A percentile compares a stretch with the other conserved stretches of the same genome.
These are phyloP conservation scores for Verasper variegatus DNA, from an alignment of 2,113 vertebrate species.

Conservation along the genomic window DNA sequence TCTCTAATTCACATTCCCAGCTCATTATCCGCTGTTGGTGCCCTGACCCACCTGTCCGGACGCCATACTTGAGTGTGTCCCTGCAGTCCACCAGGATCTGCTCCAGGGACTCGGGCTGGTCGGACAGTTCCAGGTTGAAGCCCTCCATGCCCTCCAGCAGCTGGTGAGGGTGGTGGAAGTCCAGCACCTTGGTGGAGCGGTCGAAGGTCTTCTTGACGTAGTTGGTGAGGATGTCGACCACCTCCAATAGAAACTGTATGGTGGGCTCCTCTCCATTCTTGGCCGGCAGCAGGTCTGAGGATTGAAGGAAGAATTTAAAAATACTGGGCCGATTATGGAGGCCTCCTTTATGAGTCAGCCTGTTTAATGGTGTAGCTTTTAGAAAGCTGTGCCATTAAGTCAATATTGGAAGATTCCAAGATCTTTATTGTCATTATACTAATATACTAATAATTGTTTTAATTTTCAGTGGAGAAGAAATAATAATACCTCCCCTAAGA, in stretches of 20 bases:
- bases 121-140: conserved; percentile 97
- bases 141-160: conserved; percentile 98
- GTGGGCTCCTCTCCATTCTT: conserved; percentile 98
- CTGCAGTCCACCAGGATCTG: conserved; percentile 99
- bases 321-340: no score
- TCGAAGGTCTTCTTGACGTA: conserved; percentile 98
- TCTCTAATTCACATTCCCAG: no score
- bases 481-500: no score
- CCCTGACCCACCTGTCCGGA: conserved; percentile 90
- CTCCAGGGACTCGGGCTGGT: conserved; percentile 97
- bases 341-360: no score
- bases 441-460: no score
- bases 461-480: no score
- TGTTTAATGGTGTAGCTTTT: no score
- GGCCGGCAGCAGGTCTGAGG: conserved; percentile 92
- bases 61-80: conserved; percentile 97
- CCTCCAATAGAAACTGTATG: conserved; percentile 94
- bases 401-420: no score
- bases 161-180: conserved; percentile 98
- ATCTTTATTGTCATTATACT: no score
- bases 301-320: not conserved
- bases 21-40: no score
- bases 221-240: conserved; percentile 96
- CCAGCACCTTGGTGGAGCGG: conserved; percentile 97
- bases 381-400: not conserved